phyloP scores from a whole-genome alignment of 1,140 invertebrate genomes.

The Drusus annulatus region DNA sequence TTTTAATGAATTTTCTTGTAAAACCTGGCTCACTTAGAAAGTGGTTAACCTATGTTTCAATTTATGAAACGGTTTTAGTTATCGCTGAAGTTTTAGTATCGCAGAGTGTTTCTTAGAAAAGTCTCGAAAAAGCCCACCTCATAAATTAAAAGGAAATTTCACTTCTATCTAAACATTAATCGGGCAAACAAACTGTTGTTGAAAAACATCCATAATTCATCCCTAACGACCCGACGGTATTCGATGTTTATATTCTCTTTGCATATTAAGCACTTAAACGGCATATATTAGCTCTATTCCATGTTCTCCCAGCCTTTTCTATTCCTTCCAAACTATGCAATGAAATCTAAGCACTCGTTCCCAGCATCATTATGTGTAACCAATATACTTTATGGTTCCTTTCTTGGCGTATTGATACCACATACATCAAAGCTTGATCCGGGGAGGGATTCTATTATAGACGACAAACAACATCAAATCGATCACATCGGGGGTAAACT shows the following conservation, averaged over 20 bases:
- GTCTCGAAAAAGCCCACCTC: neutral
- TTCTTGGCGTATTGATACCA: slow-evolving; percentile 10
- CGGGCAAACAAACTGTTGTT: slow-evolving; percentile 31
- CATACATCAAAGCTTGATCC: neutral
- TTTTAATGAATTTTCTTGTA: too few species aligned
- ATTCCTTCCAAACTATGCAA: slow-evolving; percentile 11
- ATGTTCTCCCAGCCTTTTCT: slow-evolving; percentile 5
- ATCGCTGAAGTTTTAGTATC: too few species aligned
- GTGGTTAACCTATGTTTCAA: too few species aligned
- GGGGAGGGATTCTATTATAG: neutral
- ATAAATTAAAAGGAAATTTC: slow-evolving; percentile 24
- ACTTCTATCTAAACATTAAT: slow-evolving; percentile 30
- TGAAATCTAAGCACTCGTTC: neutral
- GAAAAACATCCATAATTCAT: slow-evolving; percentile 27
- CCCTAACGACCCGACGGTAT: slow-evolving; percentile 29
- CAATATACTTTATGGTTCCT: slow-evolving; percentile 13
- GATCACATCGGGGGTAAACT: too few species aligned
- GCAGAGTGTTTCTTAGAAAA: too few species aligned
- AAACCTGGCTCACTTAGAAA: too few species aligned
- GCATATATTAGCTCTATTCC: slow-evolving; percentile 23
- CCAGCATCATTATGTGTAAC: neutral
- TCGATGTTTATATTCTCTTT: slow-evolving; percentile 27
- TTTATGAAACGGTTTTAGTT: too few species aligned
- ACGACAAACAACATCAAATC: neutral
- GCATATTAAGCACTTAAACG: slow-evolving; percentile 32